Evolutionary conservation across 2,797 vertebrate genomes (phyloP).

Genomic region (Pangasius krempfi): DNA sequence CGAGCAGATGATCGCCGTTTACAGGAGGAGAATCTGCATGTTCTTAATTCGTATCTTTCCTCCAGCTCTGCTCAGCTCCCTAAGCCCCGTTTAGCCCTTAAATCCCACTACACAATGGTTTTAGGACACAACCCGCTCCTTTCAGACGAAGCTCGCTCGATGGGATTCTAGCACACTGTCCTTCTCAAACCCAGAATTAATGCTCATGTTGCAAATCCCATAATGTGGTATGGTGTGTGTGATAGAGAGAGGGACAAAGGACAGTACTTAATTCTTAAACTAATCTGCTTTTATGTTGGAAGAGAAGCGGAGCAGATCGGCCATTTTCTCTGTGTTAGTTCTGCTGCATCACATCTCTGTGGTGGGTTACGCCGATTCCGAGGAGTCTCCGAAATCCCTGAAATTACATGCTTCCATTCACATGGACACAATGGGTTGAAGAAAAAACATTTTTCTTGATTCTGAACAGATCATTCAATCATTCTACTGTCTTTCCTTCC

Average conservation of each 20-base stretch:
- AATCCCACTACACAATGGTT: conserved; percentile 44
- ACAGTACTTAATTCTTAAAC: conserved; percentile 43
- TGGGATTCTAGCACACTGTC: conserved; percentile 24
- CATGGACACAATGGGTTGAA: conserved; percentile 28
- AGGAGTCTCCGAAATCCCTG: conserved; percentile 24
- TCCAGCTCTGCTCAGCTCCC: conserved; percentile 38
- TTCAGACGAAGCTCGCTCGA: conserved; percentile 19
- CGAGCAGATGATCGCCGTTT: conserved; percentile 23
- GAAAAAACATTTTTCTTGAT: conserved; percentile 18
- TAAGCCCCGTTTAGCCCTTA: conserved; percentile 36
- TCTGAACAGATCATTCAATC: conserved; percentile 20
- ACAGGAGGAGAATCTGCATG: conserved; percentile 40
- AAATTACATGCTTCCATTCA: conserved; percentile 49
- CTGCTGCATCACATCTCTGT: conserved; percentile 25
- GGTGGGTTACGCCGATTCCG: conserved; percentile 29
- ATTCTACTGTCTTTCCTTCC: background rate
- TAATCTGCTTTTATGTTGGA: conserved; percentile 43
- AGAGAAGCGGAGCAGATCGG: conserved; percentile 21
- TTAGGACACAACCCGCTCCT: conserved; percentile 32
- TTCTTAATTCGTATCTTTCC: conserved; percentile 44
- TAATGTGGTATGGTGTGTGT: conserved; percentile 38
- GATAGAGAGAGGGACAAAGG: conserved; percentile 19
- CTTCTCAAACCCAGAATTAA: conserved; percentile 29
- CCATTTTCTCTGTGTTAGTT: conserved; percentile 12
- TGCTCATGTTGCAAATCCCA: conserved; percentile 36